Conservation (phyloP, 1,140 invertebrate genomes). For the Drosophila sulfurigaster region DNA sequence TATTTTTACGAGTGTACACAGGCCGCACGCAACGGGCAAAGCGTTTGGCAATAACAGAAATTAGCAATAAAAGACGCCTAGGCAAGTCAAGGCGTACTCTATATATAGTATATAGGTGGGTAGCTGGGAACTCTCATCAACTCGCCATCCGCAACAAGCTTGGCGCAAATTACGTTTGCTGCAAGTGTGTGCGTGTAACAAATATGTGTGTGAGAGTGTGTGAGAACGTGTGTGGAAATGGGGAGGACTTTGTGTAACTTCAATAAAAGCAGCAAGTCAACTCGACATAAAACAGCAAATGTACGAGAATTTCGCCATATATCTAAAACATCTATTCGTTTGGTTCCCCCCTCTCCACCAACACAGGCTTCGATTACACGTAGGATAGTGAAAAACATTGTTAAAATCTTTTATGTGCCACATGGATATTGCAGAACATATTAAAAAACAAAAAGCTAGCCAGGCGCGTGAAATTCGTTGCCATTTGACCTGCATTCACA, state of each 20-base stretch:
- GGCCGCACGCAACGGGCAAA: slow-evolving; percentile 64
- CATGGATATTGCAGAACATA: slow-evolving; percentile 35
- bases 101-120: neutral
- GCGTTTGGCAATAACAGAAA: slow-evolving; percentile 73
- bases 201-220: neutral
- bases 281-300: slow-evolving; percentile 41
- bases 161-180: slow-evolving; percentile 29
- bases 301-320: slow-evolving; percentile 25
- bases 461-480: slow-evolving; percentile 52
- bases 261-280: slow-evolving; percentile 40
- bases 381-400: slow-evolving; percentile 51
- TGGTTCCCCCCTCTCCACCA: neutral
- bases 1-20: slow-evolving; percentile 76
- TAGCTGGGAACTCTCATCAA: slow-evolving; percentile 6
- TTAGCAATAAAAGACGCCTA: slow-evolving; percentile 72
- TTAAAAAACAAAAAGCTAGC: slow-evolving; percentile 58
- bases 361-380: slow-evolving; percentile 7
- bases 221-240: neutral
- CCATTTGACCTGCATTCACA: slow-evolving; percentile 41
- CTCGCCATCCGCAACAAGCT: slow-evolving; percentile 7
- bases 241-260: slow-evolving; percentile 6
- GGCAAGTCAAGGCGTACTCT: neutral
- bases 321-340: neutral
- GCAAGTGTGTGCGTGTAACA: slow-evolving; percentile 6
- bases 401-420: slow-evolving; percentile 39